These are phyloP conservation scores for Platysternon megacephalum DNA, from an alignment of 2,113 vertebrate genomes.

Conservation along the genomic window DNA sequence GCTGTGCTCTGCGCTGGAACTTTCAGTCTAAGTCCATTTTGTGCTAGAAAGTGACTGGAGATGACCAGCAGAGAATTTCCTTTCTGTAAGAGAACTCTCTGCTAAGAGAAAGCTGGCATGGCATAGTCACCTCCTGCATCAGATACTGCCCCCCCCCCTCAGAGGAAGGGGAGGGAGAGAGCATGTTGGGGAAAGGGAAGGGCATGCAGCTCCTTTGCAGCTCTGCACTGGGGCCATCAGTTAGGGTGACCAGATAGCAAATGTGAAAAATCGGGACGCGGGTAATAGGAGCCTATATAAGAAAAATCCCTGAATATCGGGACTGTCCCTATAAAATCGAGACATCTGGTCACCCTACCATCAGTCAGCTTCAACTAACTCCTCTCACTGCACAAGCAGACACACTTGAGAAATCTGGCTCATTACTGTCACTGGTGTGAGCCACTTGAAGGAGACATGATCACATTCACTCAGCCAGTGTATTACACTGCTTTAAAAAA, in stretches of 20 bases:
- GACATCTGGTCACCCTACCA: too few relatives aligned
- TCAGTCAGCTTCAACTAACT: not conserved
- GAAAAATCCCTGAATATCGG: too few relatives aligned
- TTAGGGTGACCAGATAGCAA: too few relatives aligned
- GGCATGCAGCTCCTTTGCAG: not conserved
- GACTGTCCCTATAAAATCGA: too few relatives aligned
- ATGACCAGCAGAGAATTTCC: not conserved
- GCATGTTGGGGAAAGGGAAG: not conserved
- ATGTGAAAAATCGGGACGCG: too few relatives aligned
- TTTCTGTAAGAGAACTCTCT: not conserved
- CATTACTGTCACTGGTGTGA: not conserved
- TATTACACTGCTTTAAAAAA: not conserved
- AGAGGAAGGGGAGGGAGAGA: not conserved
- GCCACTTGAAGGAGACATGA: not conserved
- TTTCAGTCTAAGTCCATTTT: slow-evolving; percentile 2
- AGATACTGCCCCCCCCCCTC: not conserved
- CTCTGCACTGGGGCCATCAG: too few relatives aligned
- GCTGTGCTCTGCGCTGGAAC: not conserved
- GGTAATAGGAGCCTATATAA: too few relatives aligned
- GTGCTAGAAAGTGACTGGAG: accelerated
- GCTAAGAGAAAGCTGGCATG: not conserved
- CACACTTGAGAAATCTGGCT: not conserved
- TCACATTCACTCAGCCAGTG: not conserved
- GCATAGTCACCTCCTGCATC: too few relatives aligned
- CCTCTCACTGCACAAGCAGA: not conserved